A percentile compares a stretch with the other conserved stretches of the same genome.
phyloP scores from a whole-genome alignment of 2,888 invertebrate genomes.

The Biston stratarius region DNA sequence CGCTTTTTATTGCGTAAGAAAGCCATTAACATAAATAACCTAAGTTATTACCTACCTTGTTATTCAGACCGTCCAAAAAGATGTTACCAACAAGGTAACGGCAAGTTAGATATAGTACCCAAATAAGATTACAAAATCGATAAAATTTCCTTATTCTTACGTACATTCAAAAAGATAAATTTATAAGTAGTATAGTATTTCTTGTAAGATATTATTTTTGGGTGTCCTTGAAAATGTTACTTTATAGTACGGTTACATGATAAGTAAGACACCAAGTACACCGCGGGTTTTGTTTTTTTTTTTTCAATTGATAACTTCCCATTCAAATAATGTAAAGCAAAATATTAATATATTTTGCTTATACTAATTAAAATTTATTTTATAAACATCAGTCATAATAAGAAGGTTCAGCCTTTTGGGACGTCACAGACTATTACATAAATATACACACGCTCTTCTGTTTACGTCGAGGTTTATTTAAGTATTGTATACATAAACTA shows the following conservation, averaged over 20 bases:
- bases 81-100: slow-evolving; percentile 8
- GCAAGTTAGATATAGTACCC: no score
- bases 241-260: background rate
- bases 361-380: no score
- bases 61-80: background rate
- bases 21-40: slow-evolving; percentile 18
- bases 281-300: no score
- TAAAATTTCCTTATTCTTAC: background rate
- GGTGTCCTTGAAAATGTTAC: background rate
- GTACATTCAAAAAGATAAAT: background rate
- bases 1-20: slow-evolving; percentile 26
- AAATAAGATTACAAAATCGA: background rate
- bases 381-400: no score
- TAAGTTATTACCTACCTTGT: slow-evolving; percentile 2
- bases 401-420: no score
- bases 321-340: no score
- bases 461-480: no score
- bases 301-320: no score
- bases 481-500: no score
- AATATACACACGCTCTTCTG: no score
- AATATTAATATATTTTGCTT: no score
- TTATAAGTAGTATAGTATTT: background rate
- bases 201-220: background rate
- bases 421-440: no score
- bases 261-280: background rate